Evolutionary conservation across 2,888 invertebrate species (phyloP), one percentile per base, ranked within the genome.

Genomic region (Altica lythri): DNA sequence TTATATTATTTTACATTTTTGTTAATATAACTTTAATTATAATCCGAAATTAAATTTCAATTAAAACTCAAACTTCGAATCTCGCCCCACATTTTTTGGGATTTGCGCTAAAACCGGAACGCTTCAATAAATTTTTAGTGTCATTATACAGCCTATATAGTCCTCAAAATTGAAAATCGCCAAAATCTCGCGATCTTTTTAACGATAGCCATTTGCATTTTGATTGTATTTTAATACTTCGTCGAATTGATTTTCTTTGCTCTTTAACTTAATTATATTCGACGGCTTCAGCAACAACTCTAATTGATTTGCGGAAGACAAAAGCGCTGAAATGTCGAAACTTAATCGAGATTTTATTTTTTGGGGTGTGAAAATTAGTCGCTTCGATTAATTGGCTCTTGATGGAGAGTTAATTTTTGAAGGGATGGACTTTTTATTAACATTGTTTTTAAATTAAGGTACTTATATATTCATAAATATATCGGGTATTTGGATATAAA

Each of bases 161-260:
- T n/a, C n/a, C n/a, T 61, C 59, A 57, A 58, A 64, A 64, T 65
- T 58, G 59, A 57, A 60, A 62, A 63, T 49, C 57, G 56, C 29
- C 55, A 52, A 61, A 53, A 53, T 57, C 61, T 51, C 52, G 51
- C 62, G 64, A 65, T 65, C 67, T 64, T 60, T 63, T 64, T 63
- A 63, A 67, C 63, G 60, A 60, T 42, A 42, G 47, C 52, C 59
- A 63, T 67, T 67, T 65, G 62, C 67, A 67, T 67, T 67, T 67
- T 66, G 63, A 67, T 67, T 63, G 63, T 58, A 32, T 64, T 65
- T 63, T 67, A 65, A 67, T 67, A 64, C 65, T 61, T 59, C 34
- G 25, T n/a, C 16, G 60, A 63, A 64, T 64, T 66, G 64, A 64
- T 66, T 64, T 59, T 61, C 57, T 55, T 59, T 60, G 45, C 49